A percentile compares a stretch with the other conserved stretches of the same genome.
phyloP scores from a whole-genome alignment of 2,888 invertebrate genomes.

The Polyploca ridens region DNA sequence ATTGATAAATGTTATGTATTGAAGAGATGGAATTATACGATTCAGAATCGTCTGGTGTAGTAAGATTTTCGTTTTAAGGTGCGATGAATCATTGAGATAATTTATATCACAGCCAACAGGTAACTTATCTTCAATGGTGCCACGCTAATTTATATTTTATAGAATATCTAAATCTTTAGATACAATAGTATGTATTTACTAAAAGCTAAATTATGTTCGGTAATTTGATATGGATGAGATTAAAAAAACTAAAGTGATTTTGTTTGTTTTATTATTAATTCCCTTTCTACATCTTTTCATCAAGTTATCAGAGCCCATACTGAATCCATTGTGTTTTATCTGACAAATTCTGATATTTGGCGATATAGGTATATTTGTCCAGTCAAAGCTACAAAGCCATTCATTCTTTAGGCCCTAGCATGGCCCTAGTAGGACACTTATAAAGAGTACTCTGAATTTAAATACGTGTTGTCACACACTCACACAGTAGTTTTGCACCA shows the following conservation, averaged over 20 bases:
- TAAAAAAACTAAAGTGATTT: slow-evolving; percentile 64
- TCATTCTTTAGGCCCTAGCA: no score
- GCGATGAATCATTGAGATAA: slow-evolving; percentile 64
- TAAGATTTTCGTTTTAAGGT: slow-evolving; percentile 55
- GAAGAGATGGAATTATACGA: slow-evolving; percentile 61
- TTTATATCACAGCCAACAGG: slow-evolving; percentile 54
- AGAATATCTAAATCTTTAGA: slow-evolving; percentile 68
- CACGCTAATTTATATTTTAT: slow-evolving; percentile 76
- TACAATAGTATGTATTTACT: slow-evolving; percentile 63
- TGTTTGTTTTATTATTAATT: slow-evolving; percentile 37
- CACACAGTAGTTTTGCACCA: no score
- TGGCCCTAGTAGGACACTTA: no score
- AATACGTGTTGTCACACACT: no score
- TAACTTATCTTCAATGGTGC: slow-evolving; percentile 70
- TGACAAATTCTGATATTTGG: no score
- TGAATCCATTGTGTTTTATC: no score
- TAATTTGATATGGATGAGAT: slow-evolving; percentile 83
- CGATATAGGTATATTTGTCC: no score
- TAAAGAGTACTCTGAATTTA: no score
- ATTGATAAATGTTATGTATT: slow-evolving; percentile 50
- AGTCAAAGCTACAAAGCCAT: no score
- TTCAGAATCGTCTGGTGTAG: slow-evolving; percentile 69
- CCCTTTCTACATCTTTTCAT: neutral
- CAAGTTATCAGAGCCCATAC: neutral
- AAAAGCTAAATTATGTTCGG: slow-evolving; percentile 79